phyloP scores from a whole-genome alignment of 2,113 vertebrate genomes.

The Sminthopsis crassicaudata region DNA sequence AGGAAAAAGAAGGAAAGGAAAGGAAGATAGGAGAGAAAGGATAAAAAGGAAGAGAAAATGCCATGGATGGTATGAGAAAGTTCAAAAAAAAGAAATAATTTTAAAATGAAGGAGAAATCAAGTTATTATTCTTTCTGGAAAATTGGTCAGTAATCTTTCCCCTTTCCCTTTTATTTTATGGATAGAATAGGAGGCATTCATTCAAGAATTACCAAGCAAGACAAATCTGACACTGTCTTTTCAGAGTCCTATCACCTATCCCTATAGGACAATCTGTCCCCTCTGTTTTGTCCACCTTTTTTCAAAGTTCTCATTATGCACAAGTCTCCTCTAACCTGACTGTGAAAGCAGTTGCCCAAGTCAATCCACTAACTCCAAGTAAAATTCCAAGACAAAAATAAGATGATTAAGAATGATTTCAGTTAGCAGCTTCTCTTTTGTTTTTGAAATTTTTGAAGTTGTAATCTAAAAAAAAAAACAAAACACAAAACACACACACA shows the following conservation, averaged over 20 bases:
- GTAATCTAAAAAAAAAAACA: neutral
- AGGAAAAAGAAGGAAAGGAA: neutral
- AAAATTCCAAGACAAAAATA: conserved; percentile 45
- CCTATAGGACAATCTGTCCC: neutral
- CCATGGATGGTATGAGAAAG: neutral
- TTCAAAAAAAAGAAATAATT: neutral
- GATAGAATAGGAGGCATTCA: neutral
- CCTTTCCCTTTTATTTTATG: neutral
- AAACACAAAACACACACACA: neutral
- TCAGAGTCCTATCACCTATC: conserved; percentile 18
- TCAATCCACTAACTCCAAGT: neutral
- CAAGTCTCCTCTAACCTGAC: neutral
- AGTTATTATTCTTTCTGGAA: neutral
- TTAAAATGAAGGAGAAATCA: neutral
- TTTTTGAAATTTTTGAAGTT: conserved; percentile 29
- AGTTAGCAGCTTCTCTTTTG: conserved; percentile 17
- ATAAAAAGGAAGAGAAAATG: neutral
- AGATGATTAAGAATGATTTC: conserved; percentile 18
- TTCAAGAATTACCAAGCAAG: conserved; percentile 8
- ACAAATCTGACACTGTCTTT: conserved; percentile 18
- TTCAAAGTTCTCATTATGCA: neutral
- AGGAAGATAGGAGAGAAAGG: no score
- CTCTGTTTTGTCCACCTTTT: neutral
- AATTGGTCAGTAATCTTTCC: neutral
- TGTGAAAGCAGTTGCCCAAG: neutral